Evolutionary conservation across 2,888 invertebrate species (phyloP).

Genomic region (Heteropelma amictum): DNA sequence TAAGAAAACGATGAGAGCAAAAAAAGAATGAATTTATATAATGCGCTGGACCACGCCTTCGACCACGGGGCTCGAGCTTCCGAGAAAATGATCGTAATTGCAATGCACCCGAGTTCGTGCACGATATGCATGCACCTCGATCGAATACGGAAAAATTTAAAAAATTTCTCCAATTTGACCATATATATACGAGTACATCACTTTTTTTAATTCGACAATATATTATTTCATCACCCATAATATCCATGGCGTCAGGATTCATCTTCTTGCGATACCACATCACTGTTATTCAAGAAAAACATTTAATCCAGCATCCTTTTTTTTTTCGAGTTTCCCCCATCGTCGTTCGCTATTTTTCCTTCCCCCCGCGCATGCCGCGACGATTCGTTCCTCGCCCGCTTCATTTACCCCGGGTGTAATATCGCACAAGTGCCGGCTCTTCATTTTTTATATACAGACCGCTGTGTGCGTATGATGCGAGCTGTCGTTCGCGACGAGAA

Average conservation of each 20-base stretch:
- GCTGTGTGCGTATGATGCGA: conserved; percentile 28
- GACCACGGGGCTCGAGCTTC: conserved; percentile 64
- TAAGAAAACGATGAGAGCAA: conserved; percentile 41
- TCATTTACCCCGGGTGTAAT: conserved; percentile 65
- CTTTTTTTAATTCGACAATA: no score
- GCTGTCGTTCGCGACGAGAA: conserved; percentile 36
- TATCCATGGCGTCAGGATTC: no score
- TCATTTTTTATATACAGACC: neutral
- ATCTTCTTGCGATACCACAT: no score
- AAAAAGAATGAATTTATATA: conserved; percentile 17
- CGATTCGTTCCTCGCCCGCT: conserved; percentile 62
- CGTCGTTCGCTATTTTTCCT: neutral
- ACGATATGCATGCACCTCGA: no score
- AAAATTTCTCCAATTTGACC: no score
- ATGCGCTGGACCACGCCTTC: conserved; percentile 60
- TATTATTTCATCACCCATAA: no score
- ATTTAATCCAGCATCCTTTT: conserved; percentile 43
- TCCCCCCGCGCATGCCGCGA: conserved; percentile 26
- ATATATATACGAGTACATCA: no score
- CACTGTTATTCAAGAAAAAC: conserved; percentile 5
- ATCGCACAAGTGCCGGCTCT: conserved; percentile 17
- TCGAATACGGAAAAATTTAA: no score
- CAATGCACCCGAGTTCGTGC: no score
- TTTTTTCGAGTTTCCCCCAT: neutral
- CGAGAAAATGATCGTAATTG: conserved; percentile 62